phyloP scores from a whole-genome alignment of 2,888 invertebrate genomes.

The Lasioglossum marginatum region DNA sequence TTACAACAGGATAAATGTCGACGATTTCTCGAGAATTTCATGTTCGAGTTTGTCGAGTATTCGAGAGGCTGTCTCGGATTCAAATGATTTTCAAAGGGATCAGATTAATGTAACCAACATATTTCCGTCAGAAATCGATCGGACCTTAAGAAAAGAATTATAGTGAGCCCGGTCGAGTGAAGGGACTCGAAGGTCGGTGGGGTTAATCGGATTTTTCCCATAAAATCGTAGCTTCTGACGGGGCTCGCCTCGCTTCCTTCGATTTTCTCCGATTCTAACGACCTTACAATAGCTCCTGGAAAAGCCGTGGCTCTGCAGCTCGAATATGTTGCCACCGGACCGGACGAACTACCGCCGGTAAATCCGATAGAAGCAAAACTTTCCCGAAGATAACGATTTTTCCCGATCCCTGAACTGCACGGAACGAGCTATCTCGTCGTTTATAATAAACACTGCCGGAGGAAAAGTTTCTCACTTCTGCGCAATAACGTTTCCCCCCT shows the following conservation, averaged over 20 bases:
- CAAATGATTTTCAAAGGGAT: background rate
- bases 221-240: conserved; percentile 64
- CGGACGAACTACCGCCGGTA: conserved; percentile 18
- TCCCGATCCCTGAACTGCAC: conserved; percentile 42
- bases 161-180: conserved; percentile 2
- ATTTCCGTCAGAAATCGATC: conserved; percentile 40
- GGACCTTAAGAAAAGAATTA: conserved; percentile 23
- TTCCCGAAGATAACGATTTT: conserved; percentile 61
- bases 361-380: conserved; percentile 45
- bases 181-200: conserved; percentile 21
- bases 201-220: conserved; percentile 69
- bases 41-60: background rate
- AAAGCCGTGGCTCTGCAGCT: conserved; percentile 42
- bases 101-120: conserved; percentile 50
- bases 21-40: too few species aligned
- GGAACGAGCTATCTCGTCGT: conserved; percentile 50
- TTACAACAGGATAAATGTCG: background rate
- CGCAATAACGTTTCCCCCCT: conserved; percentile 48
- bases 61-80: background rate
- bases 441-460: conserved; percentile 52
- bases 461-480: conserved; percentile 41
- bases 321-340: conserved; percentile 28
- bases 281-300: conserved; percentile 50
- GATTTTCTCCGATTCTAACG: conserved; percentile 56
- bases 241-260: conserved; percentile 43